Evolutionary conservation across 2,797 vertebrate species (phyloP), one percentile per base, ranked within the genome.

Genomic region (Tolypeutes matacus): DNA sequence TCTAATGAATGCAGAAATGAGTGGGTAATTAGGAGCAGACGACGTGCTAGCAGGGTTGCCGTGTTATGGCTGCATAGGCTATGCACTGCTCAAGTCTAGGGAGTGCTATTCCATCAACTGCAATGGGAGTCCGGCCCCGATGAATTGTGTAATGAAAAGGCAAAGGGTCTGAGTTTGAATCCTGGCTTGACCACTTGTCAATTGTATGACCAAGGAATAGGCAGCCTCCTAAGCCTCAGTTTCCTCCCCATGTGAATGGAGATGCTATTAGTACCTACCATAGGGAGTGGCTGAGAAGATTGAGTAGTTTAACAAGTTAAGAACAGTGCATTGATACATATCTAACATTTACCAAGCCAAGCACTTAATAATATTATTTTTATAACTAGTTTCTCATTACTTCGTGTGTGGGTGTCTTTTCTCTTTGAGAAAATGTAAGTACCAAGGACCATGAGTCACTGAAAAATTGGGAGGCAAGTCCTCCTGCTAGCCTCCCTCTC

Each of bases 361-460:
- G 27, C 46, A 51, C 23, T 83, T 82, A 46, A 78, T 88, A 62
- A 72, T 21, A 39, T n/a, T 7, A 7, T 70, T 56, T 7, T 67
- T 29, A 7, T 6, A 60, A 34, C 36, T 60, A 27, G 2, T 75
- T 87, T 42, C 34, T 91, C n/a, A 65, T 70, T 21, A 31, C 77
- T 62, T 34, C 64, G 18, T 25, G 23, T 77, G 51, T 84, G 85
- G 49, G 46, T 85, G 53, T 81, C 56, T 34, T 83, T 69, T 91
- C 34, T 83, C 56, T 88, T 56, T 82, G 64, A 95, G 73, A 93
- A 92, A 76, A 49, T 85, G 10, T 31, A 64, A 87, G 51, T 76
- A 64, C 36, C 51, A n/a, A 23, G 14, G 56, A 85, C 25, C 53
- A 31, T 39, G 90, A 76, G 39, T 96, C 60, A 86, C 46, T 78